Conservation (phyloP, 2,797 vertebrate genomes). For the Glossophaga mutica region DNA sequence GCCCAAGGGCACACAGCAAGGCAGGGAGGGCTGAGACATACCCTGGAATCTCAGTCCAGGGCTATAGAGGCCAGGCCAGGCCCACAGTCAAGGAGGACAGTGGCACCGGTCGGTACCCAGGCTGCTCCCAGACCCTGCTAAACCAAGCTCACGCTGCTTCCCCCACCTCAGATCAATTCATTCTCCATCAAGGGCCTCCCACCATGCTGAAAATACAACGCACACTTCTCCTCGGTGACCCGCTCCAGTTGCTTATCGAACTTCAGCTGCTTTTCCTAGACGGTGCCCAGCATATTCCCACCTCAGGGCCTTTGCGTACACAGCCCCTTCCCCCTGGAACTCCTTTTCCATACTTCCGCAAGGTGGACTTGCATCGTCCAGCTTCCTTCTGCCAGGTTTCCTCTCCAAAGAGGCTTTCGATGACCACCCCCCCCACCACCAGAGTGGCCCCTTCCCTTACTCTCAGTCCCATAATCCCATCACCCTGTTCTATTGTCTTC, state of each 20-base stretch:
- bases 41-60: background rate
- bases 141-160: background rate
- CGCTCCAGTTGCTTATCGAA: accelerated
- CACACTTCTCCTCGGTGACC: background rate
- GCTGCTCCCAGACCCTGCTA: background rate
- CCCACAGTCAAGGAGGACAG: background rate
- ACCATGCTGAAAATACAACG: background rate
- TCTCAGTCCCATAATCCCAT: background rate
- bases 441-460: background rate
- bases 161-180: background rate
- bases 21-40: background rate
- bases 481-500: background rate
- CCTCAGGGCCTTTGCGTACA: background rate
- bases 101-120: background rate
- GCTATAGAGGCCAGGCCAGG: background rate
- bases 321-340: background rate
- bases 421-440: no score
- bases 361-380: background rate
- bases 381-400: background rate
- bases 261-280: background rate
- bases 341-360: background rate
- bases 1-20: background rate
- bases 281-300: background rate
- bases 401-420: background rate
- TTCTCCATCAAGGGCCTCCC: background rate